Conservation (phyloP, 2,888 invertebrate genomes). For the Belgica antarctica region DNA sequence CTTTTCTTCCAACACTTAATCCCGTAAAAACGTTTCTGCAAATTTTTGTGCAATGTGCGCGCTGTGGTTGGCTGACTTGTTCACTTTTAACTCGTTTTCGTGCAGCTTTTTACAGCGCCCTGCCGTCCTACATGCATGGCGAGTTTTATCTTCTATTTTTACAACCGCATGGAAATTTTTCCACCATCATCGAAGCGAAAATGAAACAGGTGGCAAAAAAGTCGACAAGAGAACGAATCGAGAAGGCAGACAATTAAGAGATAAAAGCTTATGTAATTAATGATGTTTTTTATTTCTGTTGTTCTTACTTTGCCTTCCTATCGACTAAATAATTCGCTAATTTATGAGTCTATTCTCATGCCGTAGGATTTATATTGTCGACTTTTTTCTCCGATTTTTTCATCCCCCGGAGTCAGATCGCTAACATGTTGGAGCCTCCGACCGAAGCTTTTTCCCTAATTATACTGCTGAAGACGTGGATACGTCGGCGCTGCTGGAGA, state of each 20-base stretch:
- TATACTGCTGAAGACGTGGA: neutral
- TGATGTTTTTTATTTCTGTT: constrained; percentile 11
- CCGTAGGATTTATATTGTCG: neutral
- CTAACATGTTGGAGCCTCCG: neutral
- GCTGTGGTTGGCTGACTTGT: neutral
- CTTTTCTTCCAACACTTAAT: no score
- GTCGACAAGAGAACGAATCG: neutral
- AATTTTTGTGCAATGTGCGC: no score
- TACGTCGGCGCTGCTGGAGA: neutral
- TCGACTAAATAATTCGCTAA: constrained; percentile 37
- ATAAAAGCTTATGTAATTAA: constrained; percentile 37
- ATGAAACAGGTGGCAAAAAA: constrained; percentile 25
- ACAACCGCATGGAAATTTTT: neutral
- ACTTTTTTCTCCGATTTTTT: neutral
- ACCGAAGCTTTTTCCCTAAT: neutral
- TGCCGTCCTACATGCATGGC: neutral
- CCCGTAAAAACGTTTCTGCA: no score
- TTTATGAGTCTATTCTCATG: constrained; percentile 19
- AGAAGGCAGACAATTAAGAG: constrained; percentile 33
- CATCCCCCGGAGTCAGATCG: neutral
- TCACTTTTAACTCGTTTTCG: neutral
- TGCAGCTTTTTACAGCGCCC: neutral
- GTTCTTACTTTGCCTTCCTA: neutral
- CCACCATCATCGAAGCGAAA: neutral
- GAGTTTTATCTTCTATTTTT: neutral